These are phyloP conservation scores for Pseudomyrmex flavicornis DNA, from an alignment of 1,140 invertebrate genomes.

Conservation along the genomic window DNA sequence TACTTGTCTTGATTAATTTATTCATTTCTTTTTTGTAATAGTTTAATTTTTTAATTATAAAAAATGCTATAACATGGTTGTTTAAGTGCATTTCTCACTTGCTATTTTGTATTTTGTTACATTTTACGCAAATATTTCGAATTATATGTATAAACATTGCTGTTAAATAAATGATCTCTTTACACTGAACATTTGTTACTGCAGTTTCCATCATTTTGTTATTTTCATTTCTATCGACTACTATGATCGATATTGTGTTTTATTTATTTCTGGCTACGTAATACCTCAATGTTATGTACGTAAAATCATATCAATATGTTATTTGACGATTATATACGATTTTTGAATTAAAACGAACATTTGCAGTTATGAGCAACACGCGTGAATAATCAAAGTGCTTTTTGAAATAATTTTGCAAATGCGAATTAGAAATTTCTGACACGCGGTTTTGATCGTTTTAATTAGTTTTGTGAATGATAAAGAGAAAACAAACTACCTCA, in stretches of 20 bases:
- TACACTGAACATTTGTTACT: not conserved
- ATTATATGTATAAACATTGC: not conserved
- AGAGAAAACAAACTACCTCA: slow-evolving; percentile 46
- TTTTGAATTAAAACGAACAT: slow-evolving; percentile 15
- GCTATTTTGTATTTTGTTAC: slow-evolving; percentile 13
- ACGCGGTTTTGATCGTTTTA: not conserved
- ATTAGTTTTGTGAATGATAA: not conserved
- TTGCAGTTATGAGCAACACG: slow-evolving; percentile 2
- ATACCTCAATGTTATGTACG: slow-evolving; percentile 6
- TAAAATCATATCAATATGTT: slow-evolving; percentile 23
- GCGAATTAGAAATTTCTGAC: slow-evolving; percentile 13
- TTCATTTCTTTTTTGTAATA: too few species aligned
- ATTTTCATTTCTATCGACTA: slow-evolving; percentile 26
- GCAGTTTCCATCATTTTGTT: slow-evolving; percentile 38
- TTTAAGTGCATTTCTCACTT: slow-evolving; percentile 14
- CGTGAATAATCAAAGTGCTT: slow-evolving; percentile 23
- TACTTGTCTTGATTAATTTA: too few species aligned
- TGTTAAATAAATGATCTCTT: slow-evolving; percentile 30
- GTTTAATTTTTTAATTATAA: too few species aligned
- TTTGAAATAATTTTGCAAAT: slow-evolving; percentile 1
- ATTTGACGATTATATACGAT: slow-evolving; percentile 23
- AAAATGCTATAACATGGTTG: too few species aligned
- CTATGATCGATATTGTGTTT: slow-evolving; percentile 7
- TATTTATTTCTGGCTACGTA: slow-evolving; percentile 13
- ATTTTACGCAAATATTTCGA: slow-evolving; percentile 11